Evolutionary conservation across 1,140 invertebrate genomes (phyloP), one percentile per base, ranked within the genome.

Genomic region (Drosophila tropicalis): DNA sequence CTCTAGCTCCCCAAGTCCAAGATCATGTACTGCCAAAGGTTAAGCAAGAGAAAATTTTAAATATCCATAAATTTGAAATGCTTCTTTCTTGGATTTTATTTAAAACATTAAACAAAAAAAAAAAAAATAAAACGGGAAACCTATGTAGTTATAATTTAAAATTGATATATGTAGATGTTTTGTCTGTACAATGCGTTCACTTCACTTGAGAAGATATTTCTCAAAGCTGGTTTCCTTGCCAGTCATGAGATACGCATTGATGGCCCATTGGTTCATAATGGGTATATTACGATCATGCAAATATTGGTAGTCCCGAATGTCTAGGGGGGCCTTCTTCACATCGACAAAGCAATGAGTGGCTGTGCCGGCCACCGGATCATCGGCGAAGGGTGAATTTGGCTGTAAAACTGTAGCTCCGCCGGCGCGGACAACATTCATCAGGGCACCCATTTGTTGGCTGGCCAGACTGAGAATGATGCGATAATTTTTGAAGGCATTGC

Each of bases 401-500:
- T 95, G 93, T 1, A 96, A 75, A 7, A 97, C 94, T 9, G 79
- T 81, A 6, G 96, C 96, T 4, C 94, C 95, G 1, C 96, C 96
- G 4, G 96, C 96, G 44, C 94, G 91, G 32, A 98, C 93, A 0
- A 97, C 93, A 67, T 96, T 93, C 9, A 93, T 91, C 70, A 97
- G 95, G 55, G 95, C 94, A 1, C 93, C 93, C 39, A 94, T 93
- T 69, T 94, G 95, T 2, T 94, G 94, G 10, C 94, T 93, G 10
- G 93, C 92, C n/a, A 95, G 93, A 74, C 96, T 93, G n/a, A 98
- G 87, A 12, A 97, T 92, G 1, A 95, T 96, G 1, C 94, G 92
- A 91, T 97, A 94, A 10, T 94, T 93, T 5, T 93, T 82, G 89
- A 97, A 97, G 13, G 95, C 95, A 5, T 83, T 81, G 5, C 60